Percentiles rank a stretch among this genome's conserved stretches.
Conservation (phyloP, 2,113 vertebrate species). For the Morphnarchus princeps region DNA sequence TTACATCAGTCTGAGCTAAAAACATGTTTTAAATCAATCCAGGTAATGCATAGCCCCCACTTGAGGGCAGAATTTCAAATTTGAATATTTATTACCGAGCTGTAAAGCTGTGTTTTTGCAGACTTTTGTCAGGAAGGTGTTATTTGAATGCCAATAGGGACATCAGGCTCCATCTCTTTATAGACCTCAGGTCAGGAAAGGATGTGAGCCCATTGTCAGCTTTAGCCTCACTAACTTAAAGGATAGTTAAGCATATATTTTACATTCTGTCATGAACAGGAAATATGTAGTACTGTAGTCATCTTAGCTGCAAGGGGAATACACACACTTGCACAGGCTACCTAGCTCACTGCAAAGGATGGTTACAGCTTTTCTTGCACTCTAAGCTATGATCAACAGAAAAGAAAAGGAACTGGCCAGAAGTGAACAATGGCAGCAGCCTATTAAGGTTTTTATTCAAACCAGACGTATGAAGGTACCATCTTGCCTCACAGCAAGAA, state of each 20-base stretch:
- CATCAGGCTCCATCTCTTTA: not conserved
- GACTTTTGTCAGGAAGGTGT: not conserved
- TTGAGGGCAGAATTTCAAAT: slow-evolving; percentile 21
- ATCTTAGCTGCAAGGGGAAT: slow-evolving; percentile 15
- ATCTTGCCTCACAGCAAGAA: not conserved
- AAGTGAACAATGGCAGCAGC: not conserved
- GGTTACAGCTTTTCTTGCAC: not conserved
- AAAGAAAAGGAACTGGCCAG: not conserved
- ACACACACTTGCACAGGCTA: not conserved
- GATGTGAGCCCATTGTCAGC: not conserved
- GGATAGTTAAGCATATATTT: slow-evolving; percentile 6
- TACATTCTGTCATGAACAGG: not conserved
- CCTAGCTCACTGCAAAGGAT: not conserved
- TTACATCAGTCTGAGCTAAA: not conserved
- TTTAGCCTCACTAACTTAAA: not conserved
- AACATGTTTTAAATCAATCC: slow-evolving; percentile 30
- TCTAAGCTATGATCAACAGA: not conserved
- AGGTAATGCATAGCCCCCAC: not conserved
- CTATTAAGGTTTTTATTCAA: not conserved
- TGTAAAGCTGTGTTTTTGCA: slow-evolving; percentile 9
- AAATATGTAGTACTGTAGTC: not conserved
- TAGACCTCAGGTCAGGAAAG: not conserved
- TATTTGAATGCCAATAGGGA: slow-evolving; percentile 10
- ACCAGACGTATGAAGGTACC: not conserved
- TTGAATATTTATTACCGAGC: not conserved